phyloP scores from a whole-genome alignment of 2,797 vertebrate species.

The Mormyrus hasselquistii region DNA sequence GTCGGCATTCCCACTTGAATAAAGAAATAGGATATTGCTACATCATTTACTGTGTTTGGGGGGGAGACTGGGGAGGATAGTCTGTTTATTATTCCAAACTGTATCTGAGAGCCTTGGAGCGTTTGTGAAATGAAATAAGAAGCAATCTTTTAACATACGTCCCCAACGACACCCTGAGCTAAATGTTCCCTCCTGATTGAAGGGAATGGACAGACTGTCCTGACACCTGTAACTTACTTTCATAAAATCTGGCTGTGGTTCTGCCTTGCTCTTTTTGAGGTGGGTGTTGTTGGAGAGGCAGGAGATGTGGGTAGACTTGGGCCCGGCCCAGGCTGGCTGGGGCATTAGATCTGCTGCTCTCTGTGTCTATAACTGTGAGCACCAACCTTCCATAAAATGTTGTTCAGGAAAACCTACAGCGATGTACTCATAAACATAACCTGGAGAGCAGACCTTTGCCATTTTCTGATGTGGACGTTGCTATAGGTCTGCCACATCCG shows the following conservation, averaged over 20 bases:
- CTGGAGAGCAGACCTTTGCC: neutral
- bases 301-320: neutral
- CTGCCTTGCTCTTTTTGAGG: neutral
- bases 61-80: neutral
- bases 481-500: neutral
- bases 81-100: slow-evolving; percentile 1
- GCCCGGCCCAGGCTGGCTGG: neutral
- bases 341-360: neutral
- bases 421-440: neutral
- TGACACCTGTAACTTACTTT: neutral
- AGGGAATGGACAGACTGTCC: neutral
- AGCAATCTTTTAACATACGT: neutral
- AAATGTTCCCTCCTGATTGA: neutral
- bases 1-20: neutral
- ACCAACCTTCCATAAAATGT: neutral
- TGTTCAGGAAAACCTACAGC: neutral
- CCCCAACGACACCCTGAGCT: neutral
- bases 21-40: neutral
- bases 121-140: neutral
- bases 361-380: neutral
- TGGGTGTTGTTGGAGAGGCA: neutral
- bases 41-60: neutral
- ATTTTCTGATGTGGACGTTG: neutral
- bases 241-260: neutral
- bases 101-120: neutral